phyloP scores from a whole-genome alignment of 2,113 vertebrate genomes.

The Agapornis roseicollis region DNA sequence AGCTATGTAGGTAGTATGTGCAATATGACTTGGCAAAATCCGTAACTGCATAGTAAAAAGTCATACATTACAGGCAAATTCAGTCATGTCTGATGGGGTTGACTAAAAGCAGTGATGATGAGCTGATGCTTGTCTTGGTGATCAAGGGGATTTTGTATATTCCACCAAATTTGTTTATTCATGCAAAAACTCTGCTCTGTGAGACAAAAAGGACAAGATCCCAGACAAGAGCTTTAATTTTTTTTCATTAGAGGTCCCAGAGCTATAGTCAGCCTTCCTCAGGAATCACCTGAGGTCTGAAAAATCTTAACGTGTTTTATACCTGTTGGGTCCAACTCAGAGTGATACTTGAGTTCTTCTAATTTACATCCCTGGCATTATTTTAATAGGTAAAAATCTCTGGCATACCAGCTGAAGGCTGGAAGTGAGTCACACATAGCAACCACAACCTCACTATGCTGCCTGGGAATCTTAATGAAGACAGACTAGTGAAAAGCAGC shows the following conservation, averaged over 20 bases:
- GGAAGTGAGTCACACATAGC: slow-evolving; percentile 32
- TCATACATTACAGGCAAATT: background rate
- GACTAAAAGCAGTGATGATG: background rate
- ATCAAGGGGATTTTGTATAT: background rate
- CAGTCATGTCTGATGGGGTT: background rate
- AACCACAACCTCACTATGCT: background rate
- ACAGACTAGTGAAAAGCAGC: background rate
- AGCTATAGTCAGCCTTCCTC: background rate
- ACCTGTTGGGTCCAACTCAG: background rate
- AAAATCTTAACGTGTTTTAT: background rate
- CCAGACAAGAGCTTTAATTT: background rate
- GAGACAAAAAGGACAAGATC: background rate
- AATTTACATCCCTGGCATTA: background rate
- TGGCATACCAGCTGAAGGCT: background rate
- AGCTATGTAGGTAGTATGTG: background rate
- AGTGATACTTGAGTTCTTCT: background rate
- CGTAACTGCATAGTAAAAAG: background rate
- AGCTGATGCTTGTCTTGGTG: background rate
- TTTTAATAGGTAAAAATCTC: background rate
- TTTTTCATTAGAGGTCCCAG: background rate
- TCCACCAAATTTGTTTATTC: background rate
- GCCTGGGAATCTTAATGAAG: background rate
- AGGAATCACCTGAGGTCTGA: background rate
- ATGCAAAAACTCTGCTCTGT: background rate
- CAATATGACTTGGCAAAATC: background rate